Conservation (phyloP, 2,797 vertebrate species). For the Orientallactaga sibirica region DNA sequence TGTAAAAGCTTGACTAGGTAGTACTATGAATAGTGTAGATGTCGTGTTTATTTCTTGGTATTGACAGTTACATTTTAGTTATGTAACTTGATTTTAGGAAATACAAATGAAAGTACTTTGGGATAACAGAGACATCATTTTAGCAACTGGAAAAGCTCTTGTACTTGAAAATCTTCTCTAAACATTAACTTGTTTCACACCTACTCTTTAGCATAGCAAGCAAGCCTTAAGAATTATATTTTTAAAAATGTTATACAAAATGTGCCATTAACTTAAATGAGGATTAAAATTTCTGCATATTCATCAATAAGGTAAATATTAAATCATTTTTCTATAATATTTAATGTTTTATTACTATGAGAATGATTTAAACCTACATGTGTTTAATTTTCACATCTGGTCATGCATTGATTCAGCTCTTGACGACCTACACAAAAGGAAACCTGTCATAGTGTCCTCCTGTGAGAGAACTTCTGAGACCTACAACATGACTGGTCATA, state of each 20-base stretch:
- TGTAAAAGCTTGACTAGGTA: background rate
- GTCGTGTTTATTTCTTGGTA: background rate
- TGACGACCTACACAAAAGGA: too few species aligned
- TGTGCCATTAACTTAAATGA: background rate
- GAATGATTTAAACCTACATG: background rate
- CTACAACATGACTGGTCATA: background rate
- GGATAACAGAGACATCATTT: background rate
- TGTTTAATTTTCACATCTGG: background rate
- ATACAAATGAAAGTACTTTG: background rate
- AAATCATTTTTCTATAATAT: background rate
- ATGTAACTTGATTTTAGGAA: background rate
- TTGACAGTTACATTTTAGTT: background rate
- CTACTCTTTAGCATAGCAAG: background rate
- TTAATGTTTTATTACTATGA: background rate
- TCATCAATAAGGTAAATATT: background rate
- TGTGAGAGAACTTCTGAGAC: too few species aligned
- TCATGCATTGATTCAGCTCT: background rate
- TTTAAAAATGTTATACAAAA: background rate
- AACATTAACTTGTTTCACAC: conserved; percentile 28
- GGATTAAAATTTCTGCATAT: background rate
- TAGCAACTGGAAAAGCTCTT: background rate
- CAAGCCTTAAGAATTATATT: background rate
- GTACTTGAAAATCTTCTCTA: background rate
- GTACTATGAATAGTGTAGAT: background rate
- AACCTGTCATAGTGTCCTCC: too few species aligned